Evolutionary conservation across 1,140 invertebrate species (phyloP), one percentile per base, ranked within the genome.

Genomic region (Heliconius eleuchia): DNA sequence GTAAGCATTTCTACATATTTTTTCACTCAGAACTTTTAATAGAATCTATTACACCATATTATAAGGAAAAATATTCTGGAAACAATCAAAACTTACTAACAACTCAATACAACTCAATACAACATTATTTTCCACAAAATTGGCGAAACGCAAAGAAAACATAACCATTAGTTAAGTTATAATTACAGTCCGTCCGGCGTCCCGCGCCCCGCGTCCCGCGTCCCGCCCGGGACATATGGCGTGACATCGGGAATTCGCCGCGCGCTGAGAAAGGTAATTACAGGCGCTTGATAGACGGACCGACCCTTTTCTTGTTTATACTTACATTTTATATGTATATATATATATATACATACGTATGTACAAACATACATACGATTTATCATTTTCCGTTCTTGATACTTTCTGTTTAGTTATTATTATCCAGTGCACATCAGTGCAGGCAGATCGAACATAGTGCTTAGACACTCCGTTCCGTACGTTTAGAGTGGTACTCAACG

Each of bases 171-270:
- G 76, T 80, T 66, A 66, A 66, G 23, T 66, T 76, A 82, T 27
- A 74, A 71, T 30, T 52, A 42, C 60, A 88, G 83, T 92, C 80
- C 89, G 86, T 46, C 42, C 42, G 11, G 39, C 39, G 23, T 23
- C 23, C 23, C 23, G 23, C 23, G 23, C 23, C 23, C 23, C 23
- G 79, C 80, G 34, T 46, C 42, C 42, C 42, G 42, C 42, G 42
- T 84, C 82, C 84, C 84, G 80, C 80, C 83, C 84, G 82, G 85
- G 90, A 91, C 91, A 93, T 87, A 92, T 93, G 91, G 89, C 91
- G 88, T 92, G 92, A 93, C 92, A 93, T 84, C 76, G 88, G 79
- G 88, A 91, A 92, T 92, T 92, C 88, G 83, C 86, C 84, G 83
- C 86, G 84, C 87, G 83, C 85, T 30, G 70, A 88, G 86, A 84